phyloP scores from a whole-genome alignment of 2,888 invertebrate genomes.

The Harpagoxenus sublaevis region DNA sequence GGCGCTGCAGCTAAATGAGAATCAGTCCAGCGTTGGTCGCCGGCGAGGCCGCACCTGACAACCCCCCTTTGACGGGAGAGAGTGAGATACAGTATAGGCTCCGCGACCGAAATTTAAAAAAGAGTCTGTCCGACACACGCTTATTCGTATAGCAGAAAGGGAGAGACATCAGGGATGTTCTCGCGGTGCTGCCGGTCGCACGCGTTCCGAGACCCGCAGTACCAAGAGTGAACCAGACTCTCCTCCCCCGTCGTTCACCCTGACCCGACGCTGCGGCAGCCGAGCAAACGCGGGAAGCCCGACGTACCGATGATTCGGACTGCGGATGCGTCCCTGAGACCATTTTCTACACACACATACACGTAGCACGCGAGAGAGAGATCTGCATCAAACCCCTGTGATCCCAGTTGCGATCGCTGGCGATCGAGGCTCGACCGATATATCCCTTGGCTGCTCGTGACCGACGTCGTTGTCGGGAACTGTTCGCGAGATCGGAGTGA shows the following conservation, averaged over 20 bases:
- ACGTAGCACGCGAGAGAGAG: not conserved
- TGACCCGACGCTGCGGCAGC: constrained; percentile 47
- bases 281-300: constrained; percentile 45
- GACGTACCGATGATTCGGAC: constrained; percentile 46
- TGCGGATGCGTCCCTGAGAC: constrained; percentile 57
- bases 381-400: not conserved
- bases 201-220: constrained; percentile 63
- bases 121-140: constrained; percentile 6
- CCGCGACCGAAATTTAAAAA: constrained; percentile 34
- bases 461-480: constrained; percentile 5
- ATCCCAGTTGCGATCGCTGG: constrained; percentile 6
- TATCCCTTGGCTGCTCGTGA: not conserved
- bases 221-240: constrained; percentile 31
- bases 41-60: constrained; percentile 82
- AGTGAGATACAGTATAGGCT: constrained; percentile 40
- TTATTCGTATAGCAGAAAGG: constrained; percentile 16
- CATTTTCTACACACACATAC: not conserved
- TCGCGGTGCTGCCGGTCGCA: constrained; percentile 63
- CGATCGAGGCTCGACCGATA: not conserved
- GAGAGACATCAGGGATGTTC: constrained; percentile 52
- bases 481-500: not conserved
- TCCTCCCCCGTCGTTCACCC: constrained; percentile 1
- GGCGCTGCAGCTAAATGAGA: constrained; percentile 83
- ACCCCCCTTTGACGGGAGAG: constrained; percentile 44
- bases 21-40: constrained; percentile 85